Evolutionary conservation across 1,140 invertebrate species (phyloP).

Genomic region (Diorhabda elongata): DNA sequence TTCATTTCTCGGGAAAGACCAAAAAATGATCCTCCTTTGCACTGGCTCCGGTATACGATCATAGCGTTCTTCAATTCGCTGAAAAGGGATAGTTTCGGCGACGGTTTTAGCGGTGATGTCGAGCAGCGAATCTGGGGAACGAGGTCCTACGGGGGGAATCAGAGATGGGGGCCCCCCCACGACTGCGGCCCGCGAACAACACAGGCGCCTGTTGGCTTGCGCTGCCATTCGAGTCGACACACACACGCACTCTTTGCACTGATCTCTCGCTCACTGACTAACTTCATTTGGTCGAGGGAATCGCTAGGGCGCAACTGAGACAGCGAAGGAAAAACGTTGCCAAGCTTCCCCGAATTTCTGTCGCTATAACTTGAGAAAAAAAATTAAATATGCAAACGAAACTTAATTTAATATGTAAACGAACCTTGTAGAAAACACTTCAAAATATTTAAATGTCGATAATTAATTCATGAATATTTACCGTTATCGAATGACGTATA

Average conservation of each 20-base stretch:
- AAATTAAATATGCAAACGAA: too few relatives aligned
- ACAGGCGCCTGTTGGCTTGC: slow-evolving; percentile 44
- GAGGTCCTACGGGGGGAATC: slow-evolving; percentile 34
- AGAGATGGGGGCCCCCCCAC: slow-evolving; percentile 23
- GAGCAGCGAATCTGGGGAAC: slow-evolving; percentile 63
- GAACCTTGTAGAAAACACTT: too few relatives aligned
- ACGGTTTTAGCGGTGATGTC: slow-evolving; percentile 81
- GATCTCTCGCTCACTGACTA: slow-evolving; percentile 40
- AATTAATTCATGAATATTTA: too few relatives aligned
- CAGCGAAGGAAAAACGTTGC: slow-evolving; percentile 17
- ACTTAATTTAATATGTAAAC: too few relatives aligned
- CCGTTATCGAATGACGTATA: too few relatives aligned
- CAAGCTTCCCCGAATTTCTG: neutral
- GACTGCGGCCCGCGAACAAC: slow-evolving; percentile 45
- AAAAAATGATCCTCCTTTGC: slow-evolving; percentile 80
- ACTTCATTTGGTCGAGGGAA: neutral
- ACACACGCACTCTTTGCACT: slow-evolving; percentile 23
- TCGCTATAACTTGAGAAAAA: too few relatives aligned
- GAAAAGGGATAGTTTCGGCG: slow-evolving; percentile 79
- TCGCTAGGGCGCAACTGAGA: slow-evolving; percentile 16
- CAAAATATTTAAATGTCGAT: too few relatives aligned
- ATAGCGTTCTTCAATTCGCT: slow-evolving; percentile 73
- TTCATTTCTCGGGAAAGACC: slow-evolving; percentile 83
- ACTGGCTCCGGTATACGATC: slow-evolving; percentile 84
- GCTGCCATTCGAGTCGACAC: slow-evolving; percentile 28